A percentile compares a stretch with the other conserved stretches of the same genome.
Evolutionary conservation across 1,140 invertebrate species (phyloP).

Genomic region (Cydia strobilella): DNA sequence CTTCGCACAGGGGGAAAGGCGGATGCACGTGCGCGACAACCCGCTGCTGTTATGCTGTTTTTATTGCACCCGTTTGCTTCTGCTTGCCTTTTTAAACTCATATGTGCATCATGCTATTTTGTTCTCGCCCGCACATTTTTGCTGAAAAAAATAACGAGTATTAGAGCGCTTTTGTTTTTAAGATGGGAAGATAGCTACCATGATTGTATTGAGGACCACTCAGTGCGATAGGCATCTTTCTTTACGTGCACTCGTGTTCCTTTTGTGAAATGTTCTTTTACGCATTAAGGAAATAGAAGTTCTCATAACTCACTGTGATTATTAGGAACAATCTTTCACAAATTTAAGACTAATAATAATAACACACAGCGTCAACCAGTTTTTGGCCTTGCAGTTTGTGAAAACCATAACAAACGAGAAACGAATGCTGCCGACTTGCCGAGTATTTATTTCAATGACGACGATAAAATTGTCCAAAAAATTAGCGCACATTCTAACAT

Average conservation of each 20-base stretch:
- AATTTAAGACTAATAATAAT: too few species aligned
- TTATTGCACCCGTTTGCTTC: conserved; percentile 50
- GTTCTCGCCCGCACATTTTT: conserved; percentile 21
- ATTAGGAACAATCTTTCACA: not conserved
- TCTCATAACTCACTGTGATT: not conserved
- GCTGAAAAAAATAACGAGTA: not conserved
- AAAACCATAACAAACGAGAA: not conserved
- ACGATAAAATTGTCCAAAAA: not conserved
- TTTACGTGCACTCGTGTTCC: not conserved
- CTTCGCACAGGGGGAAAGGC: conserved; percentile 60
- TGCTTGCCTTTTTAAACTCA: conserved; percentile 7
- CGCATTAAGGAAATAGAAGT: not conserved
- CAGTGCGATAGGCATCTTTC: conserved; percentile 14
- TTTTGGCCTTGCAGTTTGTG: not conserved
- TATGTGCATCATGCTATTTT: not conserved
- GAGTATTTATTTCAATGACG: not conserved
- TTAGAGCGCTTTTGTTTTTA: conserved; percentile 28
- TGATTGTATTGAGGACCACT: conserved; percentile 6
- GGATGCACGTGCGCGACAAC: conserved; percentile 75
- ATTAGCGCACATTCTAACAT: conserved; percentile 1
- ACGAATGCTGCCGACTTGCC: too few species aligned
- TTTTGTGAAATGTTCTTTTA: not conserved
- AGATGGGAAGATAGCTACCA: conserved; percentile 20
- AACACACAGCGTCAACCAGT: too few species aligned
- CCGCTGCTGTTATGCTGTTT: conserved; percentile 55